Conservation (phyloP, 2,113 vertebrate genomes). For the Ia io region DNA sequence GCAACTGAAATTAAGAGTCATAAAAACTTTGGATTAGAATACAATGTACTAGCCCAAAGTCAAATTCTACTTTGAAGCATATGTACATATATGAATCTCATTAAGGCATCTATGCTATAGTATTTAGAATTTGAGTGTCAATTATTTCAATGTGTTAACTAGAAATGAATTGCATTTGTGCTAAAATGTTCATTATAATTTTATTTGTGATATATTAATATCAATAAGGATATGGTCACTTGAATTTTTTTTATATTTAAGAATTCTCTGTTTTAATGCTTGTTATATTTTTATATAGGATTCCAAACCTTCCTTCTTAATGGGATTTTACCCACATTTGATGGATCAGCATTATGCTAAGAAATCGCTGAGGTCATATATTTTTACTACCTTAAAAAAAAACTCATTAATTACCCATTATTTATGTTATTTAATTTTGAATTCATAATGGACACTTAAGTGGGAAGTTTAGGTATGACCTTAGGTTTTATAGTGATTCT, state of each 20-base stretch:
- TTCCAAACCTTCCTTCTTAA: constrained; percentile 30
- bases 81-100: not conserved
- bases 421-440: constrained; percentile 54
- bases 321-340: constrained; percentile 3
- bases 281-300: constrained; percentile 22
- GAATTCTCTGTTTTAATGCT: constrained; percentile 11
- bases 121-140: not conserved
- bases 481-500: constrained; percentile 7
- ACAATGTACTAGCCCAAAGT: not conserved
- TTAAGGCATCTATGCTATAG: not conserved
- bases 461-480: not conserved
- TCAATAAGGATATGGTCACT: not conserved
- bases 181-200: constrained; percentile 19
- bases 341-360: not conserved
- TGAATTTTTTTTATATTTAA: constrained; percentile 51
- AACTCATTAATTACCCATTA: not conserved
- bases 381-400: not conserved
- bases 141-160: not conserved
- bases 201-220: constrained; percentile 24
- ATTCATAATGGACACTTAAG: not conserved
- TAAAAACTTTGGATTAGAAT: not conserved
- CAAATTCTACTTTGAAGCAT: not conserved
- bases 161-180: constrained; percentile 14
- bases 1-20: not conserved
- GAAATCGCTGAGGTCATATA: not conserved